phyloP scores from a whole-genome alignment of 2,888 invertebrate species.

The Perdita meconis region DNA sequence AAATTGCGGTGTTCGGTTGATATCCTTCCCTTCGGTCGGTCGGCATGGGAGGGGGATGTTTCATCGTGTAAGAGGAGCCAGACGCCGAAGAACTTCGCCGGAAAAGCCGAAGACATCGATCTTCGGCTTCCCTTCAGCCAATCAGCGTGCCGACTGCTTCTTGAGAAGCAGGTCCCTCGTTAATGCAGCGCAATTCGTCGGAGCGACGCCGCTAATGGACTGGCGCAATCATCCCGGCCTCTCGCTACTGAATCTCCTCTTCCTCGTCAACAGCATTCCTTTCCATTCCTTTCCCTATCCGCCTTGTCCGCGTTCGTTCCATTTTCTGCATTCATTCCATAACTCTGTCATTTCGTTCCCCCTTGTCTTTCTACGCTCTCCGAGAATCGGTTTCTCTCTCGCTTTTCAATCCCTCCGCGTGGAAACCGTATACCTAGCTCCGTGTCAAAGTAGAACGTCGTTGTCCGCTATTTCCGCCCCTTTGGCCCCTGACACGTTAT shows the following conservation, averaged over 20 bases:
- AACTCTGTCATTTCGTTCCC: conserved; percentile 26
- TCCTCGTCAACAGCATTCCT: conserved; percentile 58
- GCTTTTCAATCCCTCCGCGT: conserved; percentile 16
- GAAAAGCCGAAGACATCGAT: conserved; percentile 73
- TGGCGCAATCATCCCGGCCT: conserved; percentile 77
- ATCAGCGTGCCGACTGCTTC: conserved; percentile 72
- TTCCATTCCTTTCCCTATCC: conserved; percentile 42
- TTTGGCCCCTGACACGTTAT: neutral
- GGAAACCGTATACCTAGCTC: neutral
- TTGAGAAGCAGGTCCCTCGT: conserved; percentile 71
- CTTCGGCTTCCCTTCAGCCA: conserved; percentile 74
- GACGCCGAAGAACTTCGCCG: conserved; percentile 62
- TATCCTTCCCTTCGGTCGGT: conserved; percentile 22
- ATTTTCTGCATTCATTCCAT: conserved; percentile 40
- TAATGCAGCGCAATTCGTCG: conserved; percentile 78
- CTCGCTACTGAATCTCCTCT: conserved; percentile 63
- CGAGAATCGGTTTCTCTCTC: conserved; percentile 4
- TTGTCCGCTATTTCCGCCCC: neutral
- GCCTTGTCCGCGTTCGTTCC: conserved; percentile 15
- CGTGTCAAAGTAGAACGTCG: conserved; percentile 13
- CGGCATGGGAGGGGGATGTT: conserved; percentile 29
- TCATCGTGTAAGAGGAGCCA: conserved; percentile 55
- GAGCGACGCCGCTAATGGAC: conserved; percentile 79
- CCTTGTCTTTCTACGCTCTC: neutral
- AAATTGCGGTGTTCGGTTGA: conserved; percentile 42